Evolutionary conservation across 2,797 vertebrate species (phyloP), one percentile per base, ranked within the genome.

Genomic region (Anguilla marmorata): DNA sequence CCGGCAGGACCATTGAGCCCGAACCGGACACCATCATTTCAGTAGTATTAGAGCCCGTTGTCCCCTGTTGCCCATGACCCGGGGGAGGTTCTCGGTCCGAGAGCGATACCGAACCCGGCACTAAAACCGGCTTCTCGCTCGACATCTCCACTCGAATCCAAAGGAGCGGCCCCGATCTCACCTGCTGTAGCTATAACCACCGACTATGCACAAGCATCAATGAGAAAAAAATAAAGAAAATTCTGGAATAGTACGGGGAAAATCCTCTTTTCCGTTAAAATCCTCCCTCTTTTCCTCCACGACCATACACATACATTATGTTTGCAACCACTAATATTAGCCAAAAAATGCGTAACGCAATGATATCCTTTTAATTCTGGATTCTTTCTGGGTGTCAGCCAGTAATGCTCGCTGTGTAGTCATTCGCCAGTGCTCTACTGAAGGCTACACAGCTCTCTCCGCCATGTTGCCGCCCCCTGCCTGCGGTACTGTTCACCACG

Each of bases 401-500:
- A 88, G 76, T 45, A 80, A 48, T 41, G 88, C 85, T 89, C 86
- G 88, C 91, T 89, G 85, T 90, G 92, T 95, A 94, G 94, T 94
- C 93, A 95, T 93, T 94, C 94, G 94, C 95, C 94, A 93, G 93
- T 95, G 95, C 95, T 94, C 94, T 89, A 86, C 93, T 93, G 91
- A 94, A 89, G 94, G 89, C 93, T 80, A 84, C 85, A 84, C 79
- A 16, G 74, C 52, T 86, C 93, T 95, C 93, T 91, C 95, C 96
- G 97, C 97, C 97, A 98, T 98, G 97, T 97, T 97, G 96, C 97
- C 98, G 98, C 97, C 98, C 98, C 98, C 98, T 98, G 97, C 97
- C 97, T 98, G 98, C 97, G 95, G 97, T 96, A 96, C 93, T 94
- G 90, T 91, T 91, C 79, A 93, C 92, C 93, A 92, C 97, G 97